phyloP scores from a whole-genome alignment of 2,888 invertebrate genomes.

The Cephonodes hylas region DNA sequence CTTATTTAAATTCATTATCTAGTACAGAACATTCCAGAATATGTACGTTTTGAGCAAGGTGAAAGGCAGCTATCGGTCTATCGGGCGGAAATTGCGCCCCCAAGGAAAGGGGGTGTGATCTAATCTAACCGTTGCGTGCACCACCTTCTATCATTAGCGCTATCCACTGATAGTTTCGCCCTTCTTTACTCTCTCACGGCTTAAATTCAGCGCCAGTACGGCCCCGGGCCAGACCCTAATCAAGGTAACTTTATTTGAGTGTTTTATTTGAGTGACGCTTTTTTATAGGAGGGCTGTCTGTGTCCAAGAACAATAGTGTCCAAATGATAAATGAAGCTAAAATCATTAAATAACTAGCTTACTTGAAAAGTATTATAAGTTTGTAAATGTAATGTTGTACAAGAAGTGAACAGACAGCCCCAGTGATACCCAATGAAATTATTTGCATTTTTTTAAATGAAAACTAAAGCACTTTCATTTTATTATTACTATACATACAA shows the following conservation, averaged over 20 bases:
- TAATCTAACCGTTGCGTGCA: constrained; percentile 74
- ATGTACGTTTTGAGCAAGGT: constrained; percentile 25
- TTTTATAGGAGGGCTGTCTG: background rate
- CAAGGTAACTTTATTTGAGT: background rate
- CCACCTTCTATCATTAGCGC: constrained; percentile 64
- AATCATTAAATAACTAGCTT: too few relatives aligned
- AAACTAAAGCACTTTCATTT: too few relatives aligned
- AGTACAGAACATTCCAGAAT: constrained; percentile 20
- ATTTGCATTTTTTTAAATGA: too few relatives aligned
- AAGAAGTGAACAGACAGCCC: too few relatives aligned
- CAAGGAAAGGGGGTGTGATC: constrained; percentile 60
- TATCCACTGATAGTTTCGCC: constrained; percentile 60
- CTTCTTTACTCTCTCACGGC: constrained; percentile 26
- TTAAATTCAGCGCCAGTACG: background rate
- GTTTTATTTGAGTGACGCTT: background rate
- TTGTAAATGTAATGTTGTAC: too few relatives aligned
- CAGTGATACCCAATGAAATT: too few relatives aligned
- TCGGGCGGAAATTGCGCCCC: constrained; percentile 72
- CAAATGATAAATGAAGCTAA: too few relatives aligned
- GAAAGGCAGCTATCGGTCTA: constrained; percentile 54
- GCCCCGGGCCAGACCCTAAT: background rate
- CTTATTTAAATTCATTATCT: background rate
- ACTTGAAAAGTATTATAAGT: too few relatives aligned
- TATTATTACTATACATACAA: too few relatives aligned
- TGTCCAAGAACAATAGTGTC: background rate